A percentile compares a stretch with the other conserved stretches of the same genome.
Evolutionary conservation across 1,140 invertebrate species (phyloP).

Genomic region (Platorchestia sp.): DNA sequence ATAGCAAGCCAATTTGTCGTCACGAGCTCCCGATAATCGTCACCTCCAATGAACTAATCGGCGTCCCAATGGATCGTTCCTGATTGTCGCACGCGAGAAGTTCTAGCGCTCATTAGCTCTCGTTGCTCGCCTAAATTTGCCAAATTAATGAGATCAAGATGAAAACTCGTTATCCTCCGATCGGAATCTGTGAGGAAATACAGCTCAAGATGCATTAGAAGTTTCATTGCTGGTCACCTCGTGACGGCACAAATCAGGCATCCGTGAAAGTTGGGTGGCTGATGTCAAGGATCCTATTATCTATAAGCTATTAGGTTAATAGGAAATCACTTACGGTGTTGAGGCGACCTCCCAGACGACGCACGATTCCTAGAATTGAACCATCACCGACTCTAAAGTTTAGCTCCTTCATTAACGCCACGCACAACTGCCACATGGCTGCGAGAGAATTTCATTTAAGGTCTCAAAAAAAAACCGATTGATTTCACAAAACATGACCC

Average conservation of each 20-base stretch:
- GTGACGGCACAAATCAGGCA: background rate
- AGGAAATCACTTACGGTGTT: constrained; percentile 29
- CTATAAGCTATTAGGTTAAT: constrained; percentile 14
- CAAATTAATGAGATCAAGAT: background rate
- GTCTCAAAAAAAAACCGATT: background rate
- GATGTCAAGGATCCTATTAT: constrained; percentile 31
- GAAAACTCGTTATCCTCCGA: background rate
- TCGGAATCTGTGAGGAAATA: background rate
- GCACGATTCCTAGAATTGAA: background rate
- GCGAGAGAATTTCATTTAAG: background rate
- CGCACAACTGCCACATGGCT: background rate
- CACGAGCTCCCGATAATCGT: constrained; percentile 42
- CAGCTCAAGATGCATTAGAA: background rate
- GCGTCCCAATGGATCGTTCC: background rate
- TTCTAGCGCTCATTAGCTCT: background rate
- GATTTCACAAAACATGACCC: no score
- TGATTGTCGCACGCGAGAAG: background rate
- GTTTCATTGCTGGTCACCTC: background rate
- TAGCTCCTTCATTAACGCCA: constrained; percentile 8
- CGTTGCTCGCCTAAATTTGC: background rate
- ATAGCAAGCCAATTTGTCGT: constrained; percentile 49
- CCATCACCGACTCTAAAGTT: background rate
- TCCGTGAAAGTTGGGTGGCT: background rate
- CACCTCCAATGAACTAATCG: constrained; percentile 41
- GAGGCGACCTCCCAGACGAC: constrained; percentile 6